Base-by-base conservation (phyloP, 1,140 invertebrate species). In the Drosophila lacertosa region DNA sequence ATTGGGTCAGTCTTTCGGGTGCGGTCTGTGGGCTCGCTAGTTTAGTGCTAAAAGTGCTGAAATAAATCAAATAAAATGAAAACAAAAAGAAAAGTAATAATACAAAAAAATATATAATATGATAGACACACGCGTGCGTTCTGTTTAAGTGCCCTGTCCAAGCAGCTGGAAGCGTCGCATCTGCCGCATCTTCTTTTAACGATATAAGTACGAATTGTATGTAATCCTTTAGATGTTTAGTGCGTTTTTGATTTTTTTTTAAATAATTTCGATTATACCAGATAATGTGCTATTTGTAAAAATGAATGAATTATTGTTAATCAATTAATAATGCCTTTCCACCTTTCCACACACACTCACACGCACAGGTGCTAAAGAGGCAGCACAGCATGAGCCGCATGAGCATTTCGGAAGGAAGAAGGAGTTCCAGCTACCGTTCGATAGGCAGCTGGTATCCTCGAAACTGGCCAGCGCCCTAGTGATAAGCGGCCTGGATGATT, bases 381-480 rank as follows among this genome's bases (percentile, higher is more conserved):
- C 16, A 1, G 3, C 24, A 7, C n/a, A 53, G 3, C 11, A 51
- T 10, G 16, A 40, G 40, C 10, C 35, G 44, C 18, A 24, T n/a
- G 20, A 2, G 18, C 40, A 62, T 10, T 2, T 50, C 4, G 35
- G 6, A 33, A 13, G 24, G 2, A 63, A 55, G 44, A 63, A 53
- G 15, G 45, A 67, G 0, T 76, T 45, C 15, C 60, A 74, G 29
- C 51, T 91, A 29, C 89, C 90, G 9, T 90, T 79, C 22, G 89
- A 91, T 18, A 62, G 90, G 0, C 80, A 90, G 39, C 3, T 88
- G 37, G 95, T 97, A 65, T 95, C 95, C 9, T 93, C 94, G 81
- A 95, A 96, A 90, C 94, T 97, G 78, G 95, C 96, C 0, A 94
- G 93, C 20, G 95, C 95, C 6, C 90, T 97, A 33, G 91, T 96